Conservation (phyloP, 2,797 vertebrate genomes). For the Myotis myotis region DNA sequence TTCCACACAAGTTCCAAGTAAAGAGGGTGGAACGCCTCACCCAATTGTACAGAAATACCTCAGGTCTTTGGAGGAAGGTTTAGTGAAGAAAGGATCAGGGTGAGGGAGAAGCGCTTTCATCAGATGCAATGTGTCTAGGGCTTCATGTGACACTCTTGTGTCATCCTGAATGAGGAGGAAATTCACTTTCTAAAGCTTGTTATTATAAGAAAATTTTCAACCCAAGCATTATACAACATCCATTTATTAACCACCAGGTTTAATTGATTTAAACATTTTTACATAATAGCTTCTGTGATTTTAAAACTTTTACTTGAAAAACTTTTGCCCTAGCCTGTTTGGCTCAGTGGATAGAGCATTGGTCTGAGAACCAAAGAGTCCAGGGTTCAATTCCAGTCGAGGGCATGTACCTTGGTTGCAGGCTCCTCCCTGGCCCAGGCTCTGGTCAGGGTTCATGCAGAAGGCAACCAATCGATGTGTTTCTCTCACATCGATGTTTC, state of each 20-base stretch:
- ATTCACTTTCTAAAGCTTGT: background rate
- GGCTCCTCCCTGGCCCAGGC: too few relatives aligned
- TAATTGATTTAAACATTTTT: background rate
- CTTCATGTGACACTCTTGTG: background rate
- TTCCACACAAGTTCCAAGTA: background rate
- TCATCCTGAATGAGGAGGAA: background rate
- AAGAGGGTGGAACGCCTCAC: background rate
- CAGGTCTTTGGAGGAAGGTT: background rate
- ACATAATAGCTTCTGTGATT: background rate
- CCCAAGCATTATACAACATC: background rate
- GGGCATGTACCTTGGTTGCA: too few relatives aligned
- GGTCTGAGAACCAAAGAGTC: too few relatives aligned
- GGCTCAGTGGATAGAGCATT: too few relatives aligned
- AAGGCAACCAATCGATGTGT: too few relatives aligned
- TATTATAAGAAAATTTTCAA: background rate
- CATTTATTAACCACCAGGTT: background rate
- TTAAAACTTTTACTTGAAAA: background rate
- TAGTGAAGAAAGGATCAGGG: background rate
- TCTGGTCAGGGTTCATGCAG: too few relatives aligned
- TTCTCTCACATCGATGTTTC: too few relatives aligned
- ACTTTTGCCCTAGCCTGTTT: too few relatives aligned
- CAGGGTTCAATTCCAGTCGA: too few relatives aligned
- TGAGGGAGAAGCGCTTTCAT: background rate
- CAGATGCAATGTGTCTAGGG: background rate
- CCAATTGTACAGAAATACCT: background rate